Base-by-base conservation (phyloP, 2,888 invertebrate genomes). In the Cantharis rufa region DNA sequence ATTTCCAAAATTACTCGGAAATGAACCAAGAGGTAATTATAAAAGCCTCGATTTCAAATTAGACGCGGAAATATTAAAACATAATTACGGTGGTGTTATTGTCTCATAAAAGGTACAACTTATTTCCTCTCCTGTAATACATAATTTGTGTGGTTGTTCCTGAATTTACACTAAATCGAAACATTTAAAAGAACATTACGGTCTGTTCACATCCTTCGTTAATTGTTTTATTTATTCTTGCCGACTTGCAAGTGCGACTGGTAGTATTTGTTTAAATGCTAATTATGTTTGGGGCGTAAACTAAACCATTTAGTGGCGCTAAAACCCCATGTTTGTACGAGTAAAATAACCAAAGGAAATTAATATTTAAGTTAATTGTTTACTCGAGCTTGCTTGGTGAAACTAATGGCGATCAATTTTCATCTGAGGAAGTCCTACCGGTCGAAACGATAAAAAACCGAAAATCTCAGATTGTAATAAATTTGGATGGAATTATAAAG, bases 21-120 rank as follows among this genome's bases (percentile, higher is more conserved):
- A 24, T 62, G 62, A 75, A 69, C 68, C 63, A 76, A 71, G 72
- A 32, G 66, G 62, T 75, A 75, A 75, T 75, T 75, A 71, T 72
- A 76, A 73, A 73, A 15, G 32, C 15, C 16, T 66, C 24, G n/a
- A 62, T 74, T 63, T 72, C 72, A 76, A 72, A 70, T 76, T 66
- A 3, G 24, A 74, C 70, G 62, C 77, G 77, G 77, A 77, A 73
- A 74, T 71, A 69, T 68, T 64, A 74, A 69, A 66, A 66, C 7
- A 21, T 24, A 21, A 21, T 21, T 63, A 63, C 7, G 24, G 24
- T 66, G 24, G 24, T 66, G n/a, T 66, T 66, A 21, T 66, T 66
- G 24, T 66, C 13, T 24, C 21, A n/a, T 66, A 66, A 66, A 18
- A 66, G 18, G 13, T 66, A 66, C 21, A 66, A 66, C 24, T 66